A percentile compares a stretch with the other conserved stretches of the same genome.
These are phyloP conservation scores for Poecilia picta DNA, from an alignment of 2,797 vertebrate species.

Conservation along the genomic window DNA sequence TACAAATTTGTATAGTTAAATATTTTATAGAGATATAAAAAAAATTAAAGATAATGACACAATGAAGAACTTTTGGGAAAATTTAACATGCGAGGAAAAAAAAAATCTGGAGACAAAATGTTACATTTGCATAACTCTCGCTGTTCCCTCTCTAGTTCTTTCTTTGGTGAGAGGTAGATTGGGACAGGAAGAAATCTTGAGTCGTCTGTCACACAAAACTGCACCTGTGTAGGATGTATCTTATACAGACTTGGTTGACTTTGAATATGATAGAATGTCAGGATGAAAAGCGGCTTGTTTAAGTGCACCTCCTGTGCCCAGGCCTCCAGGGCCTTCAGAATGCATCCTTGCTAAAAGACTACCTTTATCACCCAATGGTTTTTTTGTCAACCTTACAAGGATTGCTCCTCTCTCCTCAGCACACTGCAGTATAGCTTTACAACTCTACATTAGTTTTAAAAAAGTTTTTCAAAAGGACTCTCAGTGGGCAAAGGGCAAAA, in stretches of 20 bases:
- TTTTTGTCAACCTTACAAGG: conserved; percentile 54
- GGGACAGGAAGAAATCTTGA: conserved; percentile 22
- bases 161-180: conserved; percentile 24
- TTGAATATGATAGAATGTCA: conserved; percentile 42
- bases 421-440: conserved; percentile 27
- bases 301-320: conserved; percentile 30
- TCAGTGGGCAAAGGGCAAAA: conserved; percentile 14
- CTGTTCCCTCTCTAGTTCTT: conserved; percentile 13
- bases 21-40: too few relatives aligned
- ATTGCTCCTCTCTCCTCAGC: conserved; percentile 51
- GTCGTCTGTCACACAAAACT: conserved; percentile 4
- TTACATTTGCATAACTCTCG: neutral
- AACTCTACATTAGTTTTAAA: conserved; percentile 38
- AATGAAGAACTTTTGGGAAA: neutral
- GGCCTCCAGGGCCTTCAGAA: conserved; percentile 56
- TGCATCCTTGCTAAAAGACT: conserved; percentile 52
- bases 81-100: neutral
- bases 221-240: conserved; percentile 35
- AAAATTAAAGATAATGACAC: neutral
- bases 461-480: conserved; percentile 31
- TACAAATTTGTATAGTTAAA: neutral
- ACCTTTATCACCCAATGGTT: conserved; percentile 61
- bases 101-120: neutral
- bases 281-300: conserved; percentile 43
- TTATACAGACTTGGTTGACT: conserved; percentile 35